Evolutionary conservation across 2,113 vertebrate genomes (phyloP).

Genomic region (Microcebus griseorufus): DNA sequence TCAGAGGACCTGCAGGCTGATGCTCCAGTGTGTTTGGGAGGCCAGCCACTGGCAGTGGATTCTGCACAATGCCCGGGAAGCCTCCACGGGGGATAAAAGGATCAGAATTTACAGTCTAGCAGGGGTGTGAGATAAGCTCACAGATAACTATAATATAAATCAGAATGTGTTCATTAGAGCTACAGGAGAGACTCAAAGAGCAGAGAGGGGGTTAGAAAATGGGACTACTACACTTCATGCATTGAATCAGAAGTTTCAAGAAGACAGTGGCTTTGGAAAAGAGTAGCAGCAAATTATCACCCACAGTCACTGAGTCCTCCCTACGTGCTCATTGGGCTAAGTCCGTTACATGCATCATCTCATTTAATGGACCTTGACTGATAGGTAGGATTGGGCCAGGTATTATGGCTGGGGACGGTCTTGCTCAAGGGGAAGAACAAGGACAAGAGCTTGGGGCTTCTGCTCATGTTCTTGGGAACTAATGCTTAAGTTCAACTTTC

Average conservation of each 20-base stretch:
- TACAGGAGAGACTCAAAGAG: neutral
- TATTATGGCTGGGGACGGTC: neutral
- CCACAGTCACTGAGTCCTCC: neutral
- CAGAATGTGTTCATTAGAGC: neutral
- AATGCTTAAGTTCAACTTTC: neutral
- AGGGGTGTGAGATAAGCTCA: neutral
- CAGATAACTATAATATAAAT: neutral
- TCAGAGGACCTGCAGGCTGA: neutral
- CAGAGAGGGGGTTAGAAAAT: neutral
- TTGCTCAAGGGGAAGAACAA: neutral
- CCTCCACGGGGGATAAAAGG: neutral
- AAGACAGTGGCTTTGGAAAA: neutral
- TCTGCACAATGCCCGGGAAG: neutral
- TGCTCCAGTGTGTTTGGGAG: neutral
- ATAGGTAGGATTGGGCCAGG: too few species aligned
- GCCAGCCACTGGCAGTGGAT: neutral
- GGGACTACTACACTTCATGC: neutral
- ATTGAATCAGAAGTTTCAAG: neutral
- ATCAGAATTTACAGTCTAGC: neutral
- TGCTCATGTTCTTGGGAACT: neutral
- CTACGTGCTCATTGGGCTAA: neutral
- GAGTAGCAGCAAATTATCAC: neutral
- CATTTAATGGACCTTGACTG: neutral
- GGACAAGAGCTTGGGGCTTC: neutral
- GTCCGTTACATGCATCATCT: neutral